Conservation (phyloP, 37 sponge, comb jelly and placozoan genomes). For the Halichondria panicea region DNA sequence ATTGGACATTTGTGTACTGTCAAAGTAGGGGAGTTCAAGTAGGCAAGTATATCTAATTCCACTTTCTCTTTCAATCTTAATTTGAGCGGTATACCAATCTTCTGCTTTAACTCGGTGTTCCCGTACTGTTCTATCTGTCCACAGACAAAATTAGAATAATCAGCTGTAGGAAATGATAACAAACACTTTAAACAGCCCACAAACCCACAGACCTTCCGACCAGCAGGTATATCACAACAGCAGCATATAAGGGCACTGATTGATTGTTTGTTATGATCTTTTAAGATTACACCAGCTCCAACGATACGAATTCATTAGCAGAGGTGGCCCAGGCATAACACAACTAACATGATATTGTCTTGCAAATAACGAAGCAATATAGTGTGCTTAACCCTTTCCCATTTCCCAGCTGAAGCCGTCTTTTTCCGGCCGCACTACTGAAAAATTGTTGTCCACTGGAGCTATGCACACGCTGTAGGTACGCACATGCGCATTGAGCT, state of each 20-base stretch:
- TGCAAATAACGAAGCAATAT: neutral
- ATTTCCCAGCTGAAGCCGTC: no score
- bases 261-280: neutral
- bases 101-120: neutral
- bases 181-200: constrained; percentile 35
- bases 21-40: constrained; percentile 24
- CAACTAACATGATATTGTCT: constrained; percentile 27
- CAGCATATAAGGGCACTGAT: no score
- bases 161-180: constrained; percentile 23
- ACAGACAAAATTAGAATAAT: constrained; percentile 32
- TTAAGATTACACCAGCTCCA: constrained; percentile 10
- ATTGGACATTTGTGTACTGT: constrained; percentile 16
- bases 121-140: neutral
- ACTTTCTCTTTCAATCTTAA: constrained; percentile 7
- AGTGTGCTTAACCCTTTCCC: no score
- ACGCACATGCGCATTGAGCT: no score
- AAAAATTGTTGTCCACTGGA: no score
- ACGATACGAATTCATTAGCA: constrained; percentile 25
- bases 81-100: neutral
- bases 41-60: constrained; percentile 12
- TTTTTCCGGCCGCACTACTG: no score
- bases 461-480: no score
- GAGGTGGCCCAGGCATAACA: constrained; percentile 35
- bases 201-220: constrained; percentile 29
- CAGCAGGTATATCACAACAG: constrained; percentile 28